Conservation (phyloP, 2,888 invertebrate genomes). For the Gastracanthus pulcherrimus region DNA sequence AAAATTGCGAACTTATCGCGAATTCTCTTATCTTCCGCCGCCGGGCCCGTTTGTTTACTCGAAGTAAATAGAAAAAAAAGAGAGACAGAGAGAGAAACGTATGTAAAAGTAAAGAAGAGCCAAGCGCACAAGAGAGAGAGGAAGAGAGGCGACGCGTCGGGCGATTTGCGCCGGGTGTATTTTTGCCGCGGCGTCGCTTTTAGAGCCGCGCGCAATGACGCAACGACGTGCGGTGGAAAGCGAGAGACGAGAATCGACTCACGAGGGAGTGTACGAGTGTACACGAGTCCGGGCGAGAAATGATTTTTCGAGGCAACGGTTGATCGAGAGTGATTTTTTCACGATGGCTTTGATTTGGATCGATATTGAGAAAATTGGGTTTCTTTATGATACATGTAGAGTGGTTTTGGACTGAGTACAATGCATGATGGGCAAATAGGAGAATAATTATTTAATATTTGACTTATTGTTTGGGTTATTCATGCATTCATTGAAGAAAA, state of each 20-base stretch:
- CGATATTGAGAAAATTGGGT: too few relatives aligned
- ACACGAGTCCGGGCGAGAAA: neutral
- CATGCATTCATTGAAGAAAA: too few relatives aligned
- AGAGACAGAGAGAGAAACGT: neutral
- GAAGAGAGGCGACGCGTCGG: constrained; percentile 23
- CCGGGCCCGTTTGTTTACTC: constrained; percentile 45
- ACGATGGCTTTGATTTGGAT: too few relatives aligned
- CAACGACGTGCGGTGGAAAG: constrained; percentile 57
- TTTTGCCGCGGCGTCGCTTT: constrained; percentile 68
- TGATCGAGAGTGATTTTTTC: neutral
- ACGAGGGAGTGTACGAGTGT: constrained; percentile 28
- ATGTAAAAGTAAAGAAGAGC: neutral
- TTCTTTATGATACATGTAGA: too few relatives aligned
- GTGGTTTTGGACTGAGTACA: too few relatives aligned
- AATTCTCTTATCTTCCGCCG: neutral
- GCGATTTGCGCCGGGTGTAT: constrained; percentile 62
- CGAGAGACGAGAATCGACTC: constrained; percentile 33
- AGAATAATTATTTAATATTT: too few relatives aligned
- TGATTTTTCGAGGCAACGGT: neutral
- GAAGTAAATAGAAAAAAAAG: constrained; percentile 14
- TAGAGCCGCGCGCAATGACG: constrained; percentile 66
- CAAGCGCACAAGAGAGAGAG: neutral
- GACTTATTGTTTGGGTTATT: too few relatives aligned
- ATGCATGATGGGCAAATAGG: too few relatives aligned
- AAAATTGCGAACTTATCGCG: constrained; percentile 20